These are phyloP conservation scores for Oreortyx pictus DNA, from an alignment of 2,797 vertebrate species.

Conservation along the genomic window DNA sequence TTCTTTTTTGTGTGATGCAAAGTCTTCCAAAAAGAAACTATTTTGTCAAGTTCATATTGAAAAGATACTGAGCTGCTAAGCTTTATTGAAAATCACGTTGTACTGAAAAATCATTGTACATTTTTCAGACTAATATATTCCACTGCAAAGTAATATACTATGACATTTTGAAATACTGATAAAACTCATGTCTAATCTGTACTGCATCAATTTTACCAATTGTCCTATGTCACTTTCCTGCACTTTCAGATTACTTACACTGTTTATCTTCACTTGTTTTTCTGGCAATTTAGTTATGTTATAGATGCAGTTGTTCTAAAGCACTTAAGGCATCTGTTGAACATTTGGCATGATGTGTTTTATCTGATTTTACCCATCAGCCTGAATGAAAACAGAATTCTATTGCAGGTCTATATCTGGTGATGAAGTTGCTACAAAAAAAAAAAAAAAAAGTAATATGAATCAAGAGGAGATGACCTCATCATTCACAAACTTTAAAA, in stretches of 20 bases:
- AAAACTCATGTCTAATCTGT: background rate
- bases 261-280: background rate
- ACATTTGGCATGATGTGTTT: background rate
- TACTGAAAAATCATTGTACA: background rate
- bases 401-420: background rate
- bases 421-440: background rate
- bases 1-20: background rate
- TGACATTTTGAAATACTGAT: background rate
- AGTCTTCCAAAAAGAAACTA: background rate
- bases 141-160: background rate
- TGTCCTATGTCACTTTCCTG: background rate
- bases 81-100: background rate
- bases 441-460: background rate
- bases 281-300: background rate
- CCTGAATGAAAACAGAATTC: background rate
- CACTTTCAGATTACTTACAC: background rate
- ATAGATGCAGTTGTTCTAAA: background rate
- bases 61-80: background rate
- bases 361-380: background rate
- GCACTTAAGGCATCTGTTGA: background rate
- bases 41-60: background rate
- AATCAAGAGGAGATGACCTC: background rate
- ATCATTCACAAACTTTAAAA: background rate
- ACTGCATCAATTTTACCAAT: background rate
- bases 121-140: background rate